A percentile compares a stretch with the other conserved stretches of the same genome.
Evolutionary conservation across 2,113 vertebrate genomes (phyloP).

Genomic region (Illadopsis cleaveri): DNA sequence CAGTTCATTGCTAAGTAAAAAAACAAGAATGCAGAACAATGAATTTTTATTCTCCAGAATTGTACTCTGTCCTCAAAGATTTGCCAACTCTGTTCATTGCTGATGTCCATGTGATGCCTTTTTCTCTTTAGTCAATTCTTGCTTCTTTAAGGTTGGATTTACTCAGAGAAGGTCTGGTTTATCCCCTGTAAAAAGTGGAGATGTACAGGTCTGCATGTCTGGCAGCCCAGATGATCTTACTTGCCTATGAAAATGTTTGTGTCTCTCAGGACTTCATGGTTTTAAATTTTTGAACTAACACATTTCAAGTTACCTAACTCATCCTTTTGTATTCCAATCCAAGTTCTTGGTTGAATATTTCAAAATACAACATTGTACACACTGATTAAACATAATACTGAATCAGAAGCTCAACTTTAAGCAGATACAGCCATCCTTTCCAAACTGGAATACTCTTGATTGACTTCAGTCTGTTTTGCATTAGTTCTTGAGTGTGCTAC

Average conservation of each 20-base stretch:
- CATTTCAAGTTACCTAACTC: background rate
- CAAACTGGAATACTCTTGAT: background rate
- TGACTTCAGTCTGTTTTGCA: background rate
- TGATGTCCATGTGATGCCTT: background rate
- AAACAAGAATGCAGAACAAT: background rate
- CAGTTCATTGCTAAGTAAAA: background rate
- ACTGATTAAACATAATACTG: background rate
- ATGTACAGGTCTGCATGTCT: background rate
- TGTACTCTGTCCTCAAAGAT: background rate
- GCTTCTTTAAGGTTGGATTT: background rate
- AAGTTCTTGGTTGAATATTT: slow-evolving; percentile 22
- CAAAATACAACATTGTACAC: background rate
- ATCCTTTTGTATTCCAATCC: background rate
- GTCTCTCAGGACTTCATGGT: background rate
- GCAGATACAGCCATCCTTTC: background rate
- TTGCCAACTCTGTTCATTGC: background rate
- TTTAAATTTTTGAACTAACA: background rate
- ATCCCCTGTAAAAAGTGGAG: background rate
- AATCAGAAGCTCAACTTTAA: background rate
- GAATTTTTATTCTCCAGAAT: background rate
- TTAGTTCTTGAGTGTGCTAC: background rate
- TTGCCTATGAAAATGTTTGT: background rate
- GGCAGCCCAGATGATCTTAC: background rate
- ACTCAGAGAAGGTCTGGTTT: background rate
- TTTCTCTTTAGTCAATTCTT: background rate